Conservation (phyloP, 2,888 invertebrate genomes). For the Agrochola circellaris region DNA sequence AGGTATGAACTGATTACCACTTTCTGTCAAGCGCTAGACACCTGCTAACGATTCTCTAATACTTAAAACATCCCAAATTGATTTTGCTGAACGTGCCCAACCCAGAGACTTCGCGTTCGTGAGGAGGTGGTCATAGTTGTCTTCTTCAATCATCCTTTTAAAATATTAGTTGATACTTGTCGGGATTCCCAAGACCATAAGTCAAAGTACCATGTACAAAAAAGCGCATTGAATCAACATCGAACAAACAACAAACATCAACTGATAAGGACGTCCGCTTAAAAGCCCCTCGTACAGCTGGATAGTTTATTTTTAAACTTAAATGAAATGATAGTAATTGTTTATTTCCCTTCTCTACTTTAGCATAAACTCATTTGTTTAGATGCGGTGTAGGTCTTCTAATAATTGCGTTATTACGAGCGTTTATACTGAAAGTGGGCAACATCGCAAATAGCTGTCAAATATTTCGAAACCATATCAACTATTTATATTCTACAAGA, state of each 20-base stretch:
- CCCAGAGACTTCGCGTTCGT: too few species aligned
- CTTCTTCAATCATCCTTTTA: neutral
- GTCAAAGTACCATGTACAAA: neutral
- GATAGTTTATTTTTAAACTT: slow-evolving; percentile 19
- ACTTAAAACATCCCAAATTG: neutral
- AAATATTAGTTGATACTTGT: neutral
- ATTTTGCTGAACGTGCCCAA: neutral
- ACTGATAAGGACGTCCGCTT: slow-evolving; percentile 49
- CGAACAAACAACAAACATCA: neutral
- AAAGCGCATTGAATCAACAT: neutral
- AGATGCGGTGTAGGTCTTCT: neutral
- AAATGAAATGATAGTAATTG: slow-evolving; percentile 19
- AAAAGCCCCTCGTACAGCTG: slow-evolving; percentile 8
- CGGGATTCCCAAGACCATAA: neutral
- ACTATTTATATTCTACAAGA: too few species aligned
- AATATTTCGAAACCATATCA: too few species aligned
- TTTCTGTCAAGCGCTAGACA: neutral
- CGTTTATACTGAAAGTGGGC: too few species aligned
- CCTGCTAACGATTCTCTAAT: too few species aligned
- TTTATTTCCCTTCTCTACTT: neutral
- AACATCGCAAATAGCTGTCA: too few species aligned
- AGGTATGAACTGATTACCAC: too few species aligned
- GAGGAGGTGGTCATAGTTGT: neutral
- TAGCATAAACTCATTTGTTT: neutral
- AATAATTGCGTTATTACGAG: neutral